Percentiles rank a stretch among this genome's conserved stretches.
Evolutionary conservation across 2,797 vertebrate species (phyloP).

Genomic region (Pipistrellus pygmaeus): DNA sequence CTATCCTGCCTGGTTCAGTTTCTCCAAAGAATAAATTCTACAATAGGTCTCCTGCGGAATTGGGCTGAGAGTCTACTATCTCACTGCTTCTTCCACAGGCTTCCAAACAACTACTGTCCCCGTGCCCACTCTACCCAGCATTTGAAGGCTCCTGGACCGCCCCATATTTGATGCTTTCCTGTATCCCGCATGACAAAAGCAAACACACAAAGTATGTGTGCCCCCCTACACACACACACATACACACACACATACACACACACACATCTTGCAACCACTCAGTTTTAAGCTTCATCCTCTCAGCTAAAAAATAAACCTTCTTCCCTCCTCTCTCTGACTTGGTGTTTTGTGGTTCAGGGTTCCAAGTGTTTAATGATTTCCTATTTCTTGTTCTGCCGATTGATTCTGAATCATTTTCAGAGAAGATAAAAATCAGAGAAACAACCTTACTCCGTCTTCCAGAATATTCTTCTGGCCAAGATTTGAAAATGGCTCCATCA

Average conservation of each 20-base stretch:
- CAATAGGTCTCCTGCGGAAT: not conserved
- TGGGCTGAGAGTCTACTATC: not conserved
- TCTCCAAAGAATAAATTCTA: conserved; percentile 13
- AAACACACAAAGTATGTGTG: not conserved
- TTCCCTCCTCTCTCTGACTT: not conserved
- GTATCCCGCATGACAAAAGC: not conserved
- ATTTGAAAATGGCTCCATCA: not conserved
- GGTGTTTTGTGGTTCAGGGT: not conserved
- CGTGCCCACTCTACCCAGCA: not conserved
- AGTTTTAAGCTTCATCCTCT: not conserved
- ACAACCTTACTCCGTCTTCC: not conserved
- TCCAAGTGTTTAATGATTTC: not conserved
- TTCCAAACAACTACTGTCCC: not conserved
- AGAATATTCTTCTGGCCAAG: not conserved
- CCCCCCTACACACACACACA: too few relatives aligned
- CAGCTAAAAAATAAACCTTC: not conserved
- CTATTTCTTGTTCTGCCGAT: not conserved
- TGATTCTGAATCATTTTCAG: not conserved
- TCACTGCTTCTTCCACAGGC: not conserved
- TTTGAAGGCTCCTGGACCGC: not conserved
- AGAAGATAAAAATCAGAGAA: not conserved
- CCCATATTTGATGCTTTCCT: not conserved
- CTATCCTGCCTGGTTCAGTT: not conserved
- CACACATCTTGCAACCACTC: not conserved
- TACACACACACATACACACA: not conserved